phyloP scores from a whole-genome alignment of 2,113 vertebrate genomes.

The Xyrauchen texanus region DNA sequence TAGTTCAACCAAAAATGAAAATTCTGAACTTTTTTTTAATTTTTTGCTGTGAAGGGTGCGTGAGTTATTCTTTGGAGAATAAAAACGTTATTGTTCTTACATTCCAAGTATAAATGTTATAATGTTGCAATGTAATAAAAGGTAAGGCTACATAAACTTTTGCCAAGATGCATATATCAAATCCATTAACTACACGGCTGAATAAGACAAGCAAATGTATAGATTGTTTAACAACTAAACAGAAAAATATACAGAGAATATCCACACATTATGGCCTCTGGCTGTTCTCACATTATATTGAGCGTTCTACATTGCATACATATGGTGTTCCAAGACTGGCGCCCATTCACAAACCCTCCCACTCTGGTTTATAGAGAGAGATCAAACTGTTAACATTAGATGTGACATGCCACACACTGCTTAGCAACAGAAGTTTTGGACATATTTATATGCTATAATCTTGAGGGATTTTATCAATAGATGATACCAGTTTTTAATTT shows the following conservation, averaged over 20 bases:
- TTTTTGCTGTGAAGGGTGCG: too few relatives aligned
- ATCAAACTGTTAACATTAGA: slow-evolving; percentile 15
- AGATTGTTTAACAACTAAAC: too few relatives aligned
- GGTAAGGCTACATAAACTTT: too few relatives aligned
- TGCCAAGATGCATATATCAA: too few relatives aligned
- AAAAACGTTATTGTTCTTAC: background rate
- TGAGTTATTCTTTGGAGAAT: too few relatives aligned
- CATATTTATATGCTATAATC: background rate
- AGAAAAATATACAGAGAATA: background rate
- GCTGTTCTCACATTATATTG: slow-evolving; percentile 19
- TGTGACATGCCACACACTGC: background rate
- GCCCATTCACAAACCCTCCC: slow-evolving; percentile 29
- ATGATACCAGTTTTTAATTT: background rate
- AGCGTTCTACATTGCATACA: slow-evolving; percentile 21
- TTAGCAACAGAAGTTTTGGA: slow-evolving; percentile 2
- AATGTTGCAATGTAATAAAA: too few relatives aligned
- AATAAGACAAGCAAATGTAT: too few relatives aligned
- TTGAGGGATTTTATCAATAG: slow-evolving; percentile 17
- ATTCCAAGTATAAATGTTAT: background rate
- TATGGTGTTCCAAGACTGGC: slow-evolving; percentile 24
- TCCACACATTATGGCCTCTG: slow-evolving; percentile 9
- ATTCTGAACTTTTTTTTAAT: too few relatives aligned
- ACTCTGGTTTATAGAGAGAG: slow-evolving; percentile 12
- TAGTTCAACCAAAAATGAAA: too few relatives aligned
- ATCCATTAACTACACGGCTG: too few relatives aligned